phyloP scores from a whole-genome alignment of 1,140 invertebrate species.

The Eurytemora carolleeae region DNA sequence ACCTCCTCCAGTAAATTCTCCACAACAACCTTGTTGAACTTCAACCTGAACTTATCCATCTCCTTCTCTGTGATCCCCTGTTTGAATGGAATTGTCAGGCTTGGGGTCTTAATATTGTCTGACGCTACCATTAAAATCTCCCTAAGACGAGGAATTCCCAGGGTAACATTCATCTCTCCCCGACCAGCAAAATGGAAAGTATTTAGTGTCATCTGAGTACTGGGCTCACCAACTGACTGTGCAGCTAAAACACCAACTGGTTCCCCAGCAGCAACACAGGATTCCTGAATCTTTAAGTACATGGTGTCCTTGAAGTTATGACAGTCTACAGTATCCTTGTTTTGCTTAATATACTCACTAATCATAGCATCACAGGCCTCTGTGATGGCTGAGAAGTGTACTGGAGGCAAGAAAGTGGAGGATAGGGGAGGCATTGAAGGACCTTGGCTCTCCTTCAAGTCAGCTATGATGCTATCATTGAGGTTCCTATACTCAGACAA shows the following conservation, averaged over 20 bases:
- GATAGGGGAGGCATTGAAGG: no score
- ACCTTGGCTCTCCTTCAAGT: no score
- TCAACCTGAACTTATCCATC: slow-evolving; percentile 43
- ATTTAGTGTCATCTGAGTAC: slow-evolving; percentile 98
- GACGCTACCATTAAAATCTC: slow-evolving; percentile 95
- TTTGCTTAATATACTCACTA: slow-evolving; percentile 8
- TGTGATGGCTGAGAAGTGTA: slow-evolving; percentile 51
- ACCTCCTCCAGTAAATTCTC: slow-evolving; percentile 54
- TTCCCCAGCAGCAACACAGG: slow-evolving; percentile 70
- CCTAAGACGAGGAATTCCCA: slow-evolving; percentile 38
- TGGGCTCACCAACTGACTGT: slow-evolving; percentile 86
- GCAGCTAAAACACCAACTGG: slow-evolving; percentile 54
- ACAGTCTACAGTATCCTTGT: slow-evolving; percentile 27
- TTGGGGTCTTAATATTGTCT: slow-evolving; percentile 77
- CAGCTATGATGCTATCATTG: no score
- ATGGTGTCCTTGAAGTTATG: background rate
- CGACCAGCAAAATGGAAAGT: slow-evolving; percentile 98
- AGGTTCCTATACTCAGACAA: no score
- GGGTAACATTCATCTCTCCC: slow-evolving; percentile 98
- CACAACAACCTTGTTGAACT: slow-evolving; percentile 52
- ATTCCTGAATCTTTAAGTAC: slow-evolving; percentile 24
- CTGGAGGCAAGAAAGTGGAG: slow-evolving; percentile 44
- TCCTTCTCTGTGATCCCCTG: slow-evolving; percentile 25
- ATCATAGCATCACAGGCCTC: background rate
- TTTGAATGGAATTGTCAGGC: slow-evolving; percentile 73